phyloP scores from a whole-genome alignment of 1,140 invertebrate genomes.

The Scaptomyza montana region DNA sequence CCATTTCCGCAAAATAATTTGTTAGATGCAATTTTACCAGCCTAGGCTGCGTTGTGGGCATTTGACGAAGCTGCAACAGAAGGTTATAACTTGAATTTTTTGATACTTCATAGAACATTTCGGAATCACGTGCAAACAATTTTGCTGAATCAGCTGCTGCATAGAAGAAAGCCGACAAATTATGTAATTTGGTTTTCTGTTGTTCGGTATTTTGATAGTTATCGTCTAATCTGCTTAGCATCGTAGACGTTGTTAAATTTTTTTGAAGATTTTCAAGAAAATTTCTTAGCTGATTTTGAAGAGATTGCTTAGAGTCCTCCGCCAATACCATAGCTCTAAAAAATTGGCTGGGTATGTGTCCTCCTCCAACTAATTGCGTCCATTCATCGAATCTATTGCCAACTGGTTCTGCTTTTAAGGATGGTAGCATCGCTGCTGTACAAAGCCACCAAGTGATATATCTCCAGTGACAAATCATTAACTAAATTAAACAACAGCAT shows the following conservation, averaged over 20 bases:
- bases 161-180: conserved; percentile 58
- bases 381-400: conserved; percentile 2
- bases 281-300: conserved; percentile 58
- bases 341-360: conserved; percentile 60
- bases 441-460: conserved; percentile 8
- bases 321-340: conserved; percentile 46
- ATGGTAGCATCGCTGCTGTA: not conserved
- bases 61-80: conserved; percentile 66
- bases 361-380: conserved; percentile 30
- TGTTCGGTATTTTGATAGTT: conserved; percentile 18
- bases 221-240: conserved; percentile 41
- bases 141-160: conserved; percentile 35
- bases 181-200: conserved; percentile 38
- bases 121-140: conserved; percentile 46
- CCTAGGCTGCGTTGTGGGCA: conserved; percentile 59
- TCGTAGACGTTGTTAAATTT: conserved; percentile 66
- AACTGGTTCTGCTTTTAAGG: not conserved
- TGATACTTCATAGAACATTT: conserved; percentile 52
- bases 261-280: conserved; percentile 71
- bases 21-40: conserved; percentile 60
- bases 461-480: conserved; percentile 3
- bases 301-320: conserved; percentile 46
- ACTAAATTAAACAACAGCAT: not conserved
- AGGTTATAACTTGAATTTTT: conserved; percentile 65
- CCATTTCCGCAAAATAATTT: conserved; percentile 78